Conservation (phyloP, 2,888 invertebrate species). For the Sepiola atlantica region DNA sequence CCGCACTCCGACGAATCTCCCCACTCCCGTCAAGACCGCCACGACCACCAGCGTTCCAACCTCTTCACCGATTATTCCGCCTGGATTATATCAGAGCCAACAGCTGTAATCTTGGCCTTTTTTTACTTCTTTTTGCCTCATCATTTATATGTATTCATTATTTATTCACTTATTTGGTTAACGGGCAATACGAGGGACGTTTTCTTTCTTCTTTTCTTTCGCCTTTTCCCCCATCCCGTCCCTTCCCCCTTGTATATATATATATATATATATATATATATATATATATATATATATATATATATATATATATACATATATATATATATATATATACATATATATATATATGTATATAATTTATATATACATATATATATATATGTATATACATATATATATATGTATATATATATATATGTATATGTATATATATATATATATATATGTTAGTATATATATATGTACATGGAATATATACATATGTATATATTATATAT, state of each 20-base stretch:
- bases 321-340: too few relatives aligned
- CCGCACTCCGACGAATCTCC: neutral
- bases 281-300: too few relatives aligned
- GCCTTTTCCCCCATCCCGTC: too few relatives aligned
- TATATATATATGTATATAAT: neutral
- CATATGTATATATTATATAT: too few relatives aligned
- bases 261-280: too few relatives aligned
- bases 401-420: too few relatives aligned
- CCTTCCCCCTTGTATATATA: too few relatives aligned
- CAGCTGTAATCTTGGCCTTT: neutral
- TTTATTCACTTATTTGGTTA: neutral
- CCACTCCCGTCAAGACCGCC: neutral
- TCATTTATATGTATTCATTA: neutral
- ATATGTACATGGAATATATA: too few relatives aligned
- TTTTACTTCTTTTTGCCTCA: neutral
- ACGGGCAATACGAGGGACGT: neutral
- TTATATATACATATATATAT: neutral
- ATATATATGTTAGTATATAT: too few relatives aligned
- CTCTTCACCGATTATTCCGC: neutral
- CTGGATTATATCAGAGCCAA: slow-evolving; percentile 21
- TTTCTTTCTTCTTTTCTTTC: neutral
- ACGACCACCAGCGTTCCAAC: neutral
- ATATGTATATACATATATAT: too few relatives aligned
- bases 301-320: too few relatives aligned
- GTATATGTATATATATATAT: too few relatives aligned